Evolutionary conservation across 2,797 vertebrate species (phyloP).

Genomic region (Crenuchus spilurus): DNA sequence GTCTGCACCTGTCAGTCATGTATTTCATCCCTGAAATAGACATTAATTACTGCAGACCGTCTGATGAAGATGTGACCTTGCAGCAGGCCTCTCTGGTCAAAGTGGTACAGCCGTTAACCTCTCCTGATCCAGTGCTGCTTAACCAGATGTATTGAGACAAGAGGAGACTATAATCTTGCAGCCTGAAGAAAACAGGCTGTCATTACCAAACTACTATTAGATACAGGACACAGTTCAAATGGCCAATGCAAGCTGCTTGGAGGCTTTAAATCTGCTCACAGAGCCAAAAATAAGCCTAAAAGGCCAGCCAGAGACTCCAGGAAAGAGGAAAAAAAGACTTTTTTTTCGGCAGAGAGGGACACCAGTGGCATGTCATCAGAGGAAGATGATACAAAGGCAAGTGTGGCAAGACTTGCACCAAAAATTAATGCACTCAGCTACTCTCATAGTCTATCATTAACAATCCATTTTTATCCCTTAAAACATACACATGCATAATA

Average conservation of each 20-base stretch:
- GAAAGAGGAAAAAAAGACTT: background rate
- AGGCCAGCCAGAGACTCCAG: background rate
- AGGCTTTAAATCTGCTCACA: slow-evolving; percentile 2
- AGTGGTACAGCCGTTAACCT: slow-evolving; percentile 18
- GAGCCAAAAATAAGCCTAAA: slow-evolving; percentile 9
- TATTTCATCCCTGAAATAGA: background rate
- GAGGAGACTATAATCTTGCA: background rate
- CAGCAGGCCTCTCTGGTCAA: background rate
- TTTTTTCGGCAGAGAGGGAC: background rate
- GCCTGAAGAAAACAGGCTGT: background rate
- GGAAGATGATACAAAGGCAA: slow-evolving; percentile 6
- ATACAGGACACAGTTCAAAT: background rate
- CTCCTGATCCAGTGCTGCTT: background rate
- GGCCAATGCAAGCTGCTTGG: background rate
- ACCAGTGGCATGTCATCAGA: background rate
- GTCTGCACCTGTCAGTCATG: slow-evolving; percentile 2
- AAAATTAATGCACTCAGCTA: background rate
- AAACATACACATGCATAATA: background rate
- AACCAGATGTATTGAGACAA: background rate
- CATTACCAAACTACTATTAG: slow-evolving; percentile 2
- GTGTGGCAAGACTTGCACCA: slow-evolving; percentile 13
- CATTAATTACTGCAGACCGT: slow-evolving; percentile 10
- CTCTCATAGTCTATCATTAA: slow-evolving; percentile 32
- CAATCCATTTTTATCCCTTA: slow-evolving; percentile 48
- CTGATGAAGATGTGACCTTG: slow-evolving; percentile 11